phyloP scores from a whole-genome alignment of 2,888 invertebrate species.

The Erpobdella octoculata region DNA sequence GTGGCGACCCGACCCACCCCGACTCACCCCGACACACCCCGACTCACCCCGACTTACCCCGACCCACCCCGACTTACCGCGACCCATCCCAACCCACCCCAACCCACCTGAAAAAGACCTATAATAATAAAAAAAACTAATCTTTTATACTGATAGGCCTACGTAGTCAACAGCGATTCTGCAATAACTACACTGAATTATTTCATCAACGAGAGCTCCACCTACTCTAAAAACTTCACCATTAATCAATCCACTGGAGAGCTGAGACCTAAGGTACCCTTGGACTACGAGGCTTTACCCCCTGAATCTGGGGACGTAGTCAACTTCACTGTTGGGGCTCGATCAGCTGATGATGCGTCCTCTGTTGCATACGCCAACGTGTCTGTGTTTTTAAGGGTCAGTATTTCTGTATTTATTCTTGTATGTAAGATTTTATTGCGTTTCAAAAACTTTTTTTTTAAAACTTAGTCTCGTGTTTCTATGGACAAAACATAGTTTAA shows the following conservation, averaged over 20 bases:
- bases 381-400: background rate
- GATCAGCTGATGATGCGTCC: background rate
- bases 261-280: background rate
- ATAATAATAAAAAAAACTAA: too few species aligned
- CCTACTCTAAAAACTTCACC: background rate
- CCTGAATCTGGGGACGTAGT: background rate
- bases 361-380: background rate
- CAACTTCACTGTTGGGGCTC: background rate
- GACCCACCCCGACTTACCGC: background rate
- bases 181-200: too few species aligned
- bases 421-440: background rate
- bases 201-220: background rate
- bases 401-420: background rate
- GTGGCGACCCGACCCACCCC: too few species aligned
- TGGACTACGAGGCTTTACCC: background rate
- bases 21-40: too few species aligned
- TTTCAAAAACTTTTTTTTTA: too few species aligned
- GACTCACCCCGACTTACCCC: background rate
- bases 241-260: background rate
- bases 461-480: too few species aligned
- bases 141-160: background rate
- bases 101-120: background rate
- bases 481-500: too few species aligned
- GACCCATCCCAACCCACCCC: background rate
- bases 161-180: too few species aligned